Conservation (phyloP, 2,113 vertebrate genomes). For the Rhodinocichla rosea region DNA sequence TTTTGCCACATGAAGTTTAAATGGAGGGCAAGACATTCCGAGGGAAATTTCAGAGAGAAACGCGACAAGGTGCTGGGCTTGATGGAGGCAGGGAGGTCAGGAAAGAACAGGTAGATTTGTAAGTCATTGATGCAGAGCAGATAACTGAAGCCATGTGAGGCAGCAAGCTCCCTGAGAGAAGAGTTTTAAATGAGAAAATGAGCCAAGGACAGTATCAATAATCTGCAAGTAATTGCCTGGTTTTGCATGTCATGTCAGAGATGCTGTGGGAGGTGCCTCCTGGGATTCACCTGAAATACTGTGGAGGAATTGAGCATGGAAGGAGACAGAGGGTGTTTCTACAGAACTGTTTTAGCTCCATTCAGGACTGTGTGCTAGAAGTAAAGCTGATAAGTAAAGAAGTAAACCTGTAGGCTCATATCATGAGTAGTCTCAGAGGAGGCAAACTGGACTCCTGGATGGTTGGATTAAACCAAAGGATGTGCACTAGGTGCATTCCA, state of each 20-base stretch:
- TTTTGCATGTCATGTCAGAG: neutral
- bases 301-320: neutral
- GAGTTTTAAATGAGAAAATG: slow-evolving; percentile 46
- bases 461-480: neutral
- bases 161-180: neutral
- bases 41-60: slow-evolving; percentile 37
- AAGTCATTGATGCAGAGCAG: slow-evolving; percentile 52
- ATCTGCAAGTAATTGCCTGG: slow-evolving; percentile 36
- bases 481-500: neutral
- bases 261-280: neutral
- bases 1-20: slow-evolving; percentile 50
- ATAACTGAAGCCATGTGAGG: slow-evolving; percentile 35
- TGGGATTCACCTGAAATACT: slow-evolving; percentile 3
- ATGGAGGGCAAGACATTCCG: slow-evolving; percentile 39
- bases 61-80: neutral
- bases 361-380: neutral
- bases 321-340: neutral
- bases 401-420: neutral
- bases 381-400: neutral
- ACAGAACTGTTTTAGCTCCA: neutral
- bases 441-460: neutral
- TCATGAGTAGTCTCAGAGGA: neutral
- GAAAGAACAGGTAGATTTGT: slow-evolving; percentile 50
- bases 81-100: slow-evolving; percentile 4
- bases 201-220: slow-evolving; percentile 47